A percentile compares a stretch with the other conserved stretches of the same genome.
These are phyloP conservation scores for Pachyuromys duprasi DNA, from an alignment of 2,797 vertebrate species.

Conservation along the genomic window DNA sequence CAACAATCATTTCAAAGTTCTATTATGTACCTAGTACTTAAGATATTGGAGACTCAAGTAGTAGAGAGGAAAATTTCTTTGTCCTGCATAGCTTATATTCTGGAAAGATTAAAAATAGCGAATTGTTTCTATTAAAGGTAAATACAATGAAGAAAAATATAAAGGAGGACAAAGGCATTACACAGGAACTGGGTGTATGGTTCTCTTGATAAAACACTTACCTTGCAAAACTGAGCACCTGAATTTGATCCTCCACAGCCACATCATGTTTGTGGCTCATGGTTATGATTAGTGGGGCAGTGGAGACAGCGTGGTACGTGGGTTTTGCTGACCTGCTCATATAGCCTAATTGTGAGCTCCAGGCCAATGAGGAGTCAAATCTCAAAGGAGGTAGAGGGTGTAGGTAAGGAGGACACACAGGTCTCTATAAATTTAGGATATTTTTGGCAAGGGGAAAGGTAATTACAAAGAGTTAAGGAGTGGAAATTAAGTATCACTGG, in stretches of 20 bases:
- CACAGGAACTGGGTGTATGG: neutral
- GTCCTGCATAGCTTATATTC: neutral
- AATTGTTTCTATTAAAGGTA: neutral
- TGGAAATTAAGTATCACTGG: neutral
- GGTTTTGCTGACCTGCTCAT: too few relatives aligned
- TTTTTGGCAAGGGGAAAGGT: neutral
- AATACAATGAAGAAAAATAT: neutral
- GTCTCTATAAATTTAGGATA: neutral
- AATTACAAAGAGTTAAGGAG: neutral
- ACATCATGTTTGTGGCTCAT: neutral
- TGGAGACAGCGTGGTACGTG: neutral
- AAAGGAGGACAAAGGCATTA: neutral
- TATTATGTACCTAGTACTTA: neutral
- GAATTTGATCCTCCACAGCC: neutral
- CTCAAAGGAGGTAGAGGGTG: neutral
- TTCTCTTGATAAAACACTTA: neutral
- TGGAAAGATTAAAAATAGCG: neutral
- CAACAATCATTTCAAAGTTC: neutral
- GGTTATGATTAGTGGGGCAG: neutral
- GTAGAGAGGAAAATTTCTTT: neutral
- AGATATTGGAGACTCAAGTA: neutral
- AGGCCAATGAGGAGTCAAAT: neutral
- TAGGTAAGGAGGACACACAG: neutral
- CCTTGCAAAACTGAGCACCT: neutral
- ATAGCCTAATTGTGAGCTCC: neutral